A percentile compares a stretch with the other conserved stretches of the same genome.
These are phyloP conservation scores for Enteromius afrohamiltoni DNA, from an alignment of 2,797 vertebrate genomes.

Conservation along the genomic window DNA sequence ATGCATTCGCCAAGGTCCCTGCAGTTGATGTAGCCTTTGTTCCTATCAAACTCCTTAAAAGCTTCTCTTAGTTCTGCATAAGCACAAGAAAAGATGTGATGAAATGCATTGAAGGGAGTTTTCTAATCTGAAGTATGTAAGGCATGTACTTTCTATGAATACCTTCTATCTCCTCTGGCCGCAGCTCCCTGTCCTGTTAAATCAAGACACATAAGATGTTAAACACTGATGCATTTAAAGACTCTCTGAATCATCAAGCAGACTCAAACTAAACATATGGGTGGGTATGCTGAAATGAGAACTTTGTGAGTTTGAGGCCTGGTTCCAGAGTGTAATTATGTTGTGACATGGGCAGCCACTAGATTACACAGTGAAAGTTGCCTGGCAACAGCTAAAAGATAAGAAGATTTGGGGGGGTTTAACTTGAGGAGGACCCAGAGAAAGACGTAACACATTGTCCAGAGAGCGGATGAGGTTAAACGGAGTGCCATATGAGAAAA, in stretches of 20 bases:
- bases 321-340: not conserved
- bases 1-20: constrained; percentile 95
- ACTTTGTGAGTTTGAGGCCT: not conserved
- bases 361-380: constrained; percentile 60
- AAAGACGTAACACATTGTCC: constrained; percentile 32
- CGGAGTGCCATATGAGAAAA: constrained; percentile 24
- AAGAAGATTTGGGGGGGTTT: constrained; percentile 66
- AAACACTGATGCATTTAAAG: not conserved
- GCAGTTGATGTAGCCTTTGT: constrained; percentile 89
- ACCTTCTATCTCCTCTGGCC: constrained; percentile 82
- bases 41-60: constrained; percentile 91
- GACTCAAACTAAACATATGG: constrained; percentile 3
- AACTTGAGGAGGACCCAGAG: constrained; percentile 53
- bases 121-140: not conserved
- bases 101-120: not conserved
- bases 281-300: not conserved
- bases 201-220: constrained; percentile 23
- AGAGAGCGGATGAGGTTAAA: constrained; percentile 13
- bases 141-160: constrained; percentile 45
- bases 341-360: constrained; percentile 23
- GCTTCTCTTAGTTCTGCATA: constrained; percentile 89
- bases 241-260: not conserved
- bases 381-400: constrained; percentile 65
- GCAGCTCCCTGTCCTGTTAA: constrained; percentile 78
- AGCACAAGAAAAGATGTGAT: not conserved